These are phyloP conservation scores for Catharus fuscescens DNA, from an alignment of 2,113 vertebrate genomes.

Conservation along the genomic window DNA sequence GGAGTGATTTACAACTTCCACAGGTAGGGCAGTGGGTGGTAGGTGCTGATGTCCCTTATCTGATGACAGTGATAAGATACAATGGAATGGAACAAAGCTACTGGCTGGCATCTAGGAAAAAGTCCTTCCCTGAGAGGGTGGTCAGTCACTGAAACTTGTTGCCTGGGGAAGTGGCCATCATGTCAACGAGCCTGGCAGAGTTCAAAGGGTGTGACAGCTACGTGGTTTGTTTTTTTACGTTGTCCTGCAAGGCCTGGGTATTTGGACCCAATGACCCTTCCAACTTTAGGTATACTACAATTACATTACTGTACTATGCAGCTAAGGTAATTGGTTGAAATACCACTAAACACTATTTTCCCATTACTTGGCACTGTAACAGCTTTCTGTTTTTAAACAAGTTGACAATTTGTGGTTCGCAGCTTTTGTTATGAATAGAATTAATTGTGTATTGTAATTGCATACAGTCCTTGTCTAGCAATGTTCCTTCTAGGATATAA, in stretches of 20 bases:
- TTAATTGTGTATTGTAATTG: not conserved
- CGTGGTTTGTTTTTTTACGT: rapidly evolving
- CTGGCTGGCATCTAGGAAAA: not conserved
- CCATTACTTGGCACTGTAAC: not conserved
- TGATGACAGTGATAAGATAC: not conserved
- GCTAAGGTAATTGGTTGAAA: not conserved
- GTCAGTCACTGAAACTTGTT: rapidly evolving
- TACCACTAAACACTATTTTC: not conserved
- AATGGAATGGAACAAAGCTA: not conserved
- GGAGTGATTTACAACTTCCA: not conserved
- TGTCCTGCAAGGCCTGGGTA: not conserved
- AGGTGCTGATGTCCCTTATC: not conserved
- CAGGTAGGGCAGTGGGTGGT: not conserved
- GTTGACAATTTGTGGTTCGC: not conserved
- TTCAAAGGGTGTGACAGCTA: not conserved
- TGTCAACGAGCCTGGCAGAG: not conserved
- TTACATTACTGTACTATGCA: not conserved
- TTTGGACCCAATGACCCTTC: not conserved
- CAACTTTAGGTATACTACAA: not conserved
- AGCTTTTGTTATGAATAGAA: not conserved
- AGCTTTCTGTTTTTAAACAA: not conserved
- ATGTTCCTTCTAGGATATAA: not conserved
- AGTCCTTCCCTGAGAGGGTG: not conserved
- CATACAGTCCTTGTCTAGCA: not conserved
- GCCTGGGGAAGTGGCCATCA: not conserved